A percentile compares a stretch with the other conserved stretches of the same genome.
Evolutionary conservation across 2,113 vertebrate species (phyloP).

Genomic region (Pithys albifrons): DNA sequence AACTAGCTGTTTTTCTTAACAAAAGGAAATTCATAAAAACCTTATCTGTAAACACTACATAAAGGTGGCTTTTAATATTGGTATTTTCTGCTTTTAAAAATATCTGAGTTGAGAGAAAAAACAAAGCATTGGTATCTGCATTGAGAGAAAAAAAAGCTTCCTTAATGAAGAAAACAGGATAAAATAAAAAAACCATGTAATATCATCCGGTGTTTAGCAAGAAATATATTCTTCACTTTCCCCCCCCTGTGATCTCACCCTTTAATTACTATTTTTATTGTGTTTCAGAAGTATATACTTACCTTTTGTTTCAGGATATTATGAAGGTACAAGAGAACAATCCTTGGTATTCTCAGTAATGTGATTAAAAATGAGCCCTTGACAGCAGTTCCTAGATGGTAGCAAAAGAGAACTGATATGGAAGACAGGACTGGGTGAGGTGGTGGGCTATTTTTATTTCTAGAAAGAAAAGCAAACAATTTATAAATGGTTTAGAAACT

Average conservation of each 20-base stretch:
- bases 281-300: constrained; percentile 31
- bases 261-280: neutral
- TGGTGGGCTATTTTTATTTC: constrained; percentile 74
- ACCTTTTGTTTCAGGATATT: constrained; percentile 72
- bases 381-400: constrained; percentile 78
- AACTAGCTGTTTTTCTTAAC: constrained; percentile 16
- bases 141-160: neutral
- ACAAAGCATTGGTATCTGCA: neutral
- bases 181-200: neutral
- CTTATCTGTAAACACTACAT: neutral
- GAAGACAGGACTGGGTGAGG: constrained; percentile 74
- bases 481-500: neutral
- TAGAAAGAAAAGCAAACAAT: constrained; percentile 58
- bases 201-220: neutral
- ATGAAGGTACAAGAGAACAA: constrained; percentile 57
- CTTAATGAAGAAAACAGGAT: neutral
- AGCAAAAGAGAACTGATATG: constrained; percentile 76
- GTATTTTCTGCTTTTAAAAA: neutral
- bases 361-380: constrained; percentile 79
- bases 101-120: neutral
- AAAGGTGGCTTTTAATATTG: neutral
- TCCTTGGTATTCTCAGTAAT: constrained; percentile 73
- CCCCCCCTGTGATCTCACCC: neutral
- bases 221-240: neutral
- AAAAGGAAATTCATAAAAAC: neutral